Conservation (phyloP, 2,797 vertebrate species). For the Muscicapa striata region DNA sequence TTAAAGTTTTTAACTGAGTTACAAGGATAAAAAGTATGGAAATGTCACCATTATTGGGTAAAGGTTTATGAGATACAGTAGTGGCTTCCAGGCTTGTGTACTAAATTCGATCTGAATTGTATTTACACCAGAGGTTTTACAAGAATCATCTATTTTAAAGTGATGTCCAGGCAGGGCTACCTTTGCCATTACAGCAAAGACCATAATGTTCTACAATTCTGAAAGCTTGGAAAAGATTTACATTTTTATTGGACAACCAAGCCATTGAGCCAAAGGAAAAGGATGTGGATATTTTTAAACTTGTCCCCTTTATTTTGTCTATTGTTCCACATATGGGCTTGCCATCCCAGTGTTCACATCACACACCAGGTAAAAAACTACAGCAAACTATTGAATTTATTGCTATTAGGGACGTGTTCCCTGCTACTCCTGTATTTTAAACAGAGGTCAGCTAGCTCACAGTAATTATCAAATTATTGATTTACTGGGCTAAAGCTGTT, state of each 20-base stretch:
- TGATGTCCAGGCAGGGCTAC: not conserved
- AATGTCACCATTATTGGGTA: not conserved
- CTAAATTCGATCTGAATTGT: not conserved
- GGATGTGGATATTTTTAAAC: not conserved
- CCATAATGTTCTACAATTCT: not conserved
- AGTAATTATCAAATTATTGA: constrained; percentile 73
- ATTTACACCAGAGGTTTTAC: not conserved
- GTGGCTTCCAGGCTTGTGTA: not conserved
- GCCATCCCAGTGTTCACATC: not conserved
- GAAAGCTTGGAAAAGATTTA: not conserved
- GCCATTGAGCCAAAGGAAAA: not conserved
- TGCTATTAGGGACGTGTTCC: not conserved
- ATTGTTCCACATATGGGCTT: not conserved
- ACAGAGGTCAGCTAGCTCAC: constrained; percentile 53
- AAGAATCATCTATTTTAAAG: not conserved
- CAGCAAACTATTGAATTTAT: not conserved
- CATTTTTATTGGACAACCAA: not conserved
- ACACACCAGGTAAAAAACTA: not conserved
- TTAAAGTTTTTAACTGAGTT: not conserved
- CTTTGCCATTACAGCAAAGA: not conserved
- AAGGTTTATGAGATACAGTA: not conserved
- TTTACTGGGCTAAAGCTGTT: constrained; percentile 52
- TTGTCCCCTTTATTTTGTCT: not conserved
- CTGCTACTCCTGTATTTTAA: constrained; percentile 50
- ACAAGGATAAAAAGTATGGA: not conserved